A percentile compares a stretch with the other conserved stretches of the same genome.
Conservation (phyloP, 1,140 invertebrate genomes). For the Panagrolaimus sp. region DNA sequence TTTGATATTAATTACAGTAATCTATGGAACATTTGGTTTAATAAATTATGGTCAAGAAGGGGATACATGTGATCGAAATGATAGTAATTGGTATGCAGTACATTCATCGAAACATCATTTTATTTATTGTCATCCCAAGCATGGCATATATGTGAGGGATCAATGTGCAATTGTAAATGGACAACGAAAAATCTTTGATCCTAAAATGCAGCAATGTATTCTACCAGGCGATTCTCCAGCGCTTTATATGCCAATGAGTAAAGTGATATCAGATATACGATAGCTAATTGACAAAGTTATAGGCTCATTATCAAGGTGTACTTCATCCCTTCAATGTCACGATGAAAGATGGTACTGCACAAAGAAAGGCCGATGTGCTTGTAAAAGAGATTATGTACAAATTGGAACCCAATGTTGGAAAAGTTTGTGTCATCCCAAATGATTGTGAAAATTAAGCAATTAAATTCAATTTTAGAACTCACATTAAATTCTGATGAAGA, state of each 20-base stretch:
- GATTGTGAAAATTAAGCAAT: background rate
- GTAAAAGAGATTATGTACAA: slow-evolving; percentile 22
- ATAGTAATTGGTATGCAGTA: slow-evolving; percentile 24
- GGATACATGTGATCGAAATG: slow-evolving; percentile 19
- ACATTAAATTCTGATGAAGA: slow-evolving; percentile 18
- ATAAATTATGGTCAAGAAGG: slow-evolving; percentile 22
- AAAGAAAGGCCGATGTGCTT: slow-evolving; percentile 17
- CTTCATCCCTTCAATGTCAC: slow-evolving; percentile 11
- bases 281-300: background rate
- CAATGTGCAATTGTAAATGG: slow-evolving; percentile 26
- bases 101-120: slow-evolving; percentile 20
- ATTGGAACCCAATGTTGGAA: slow-evolving; percentile 28
- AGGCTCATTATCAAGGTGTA: slow-evolving; percentile 18
- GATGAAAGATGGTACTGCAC: slow-evolving; percentile 24
- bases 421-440: background rate
- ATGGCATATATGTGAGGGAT: slow-evolving; percentile 21
- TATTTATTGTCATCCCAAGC: slow-evolving; percentile 23
- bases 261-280: background rate
- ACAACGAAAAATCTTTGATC: slow-evolving; percentile 18
- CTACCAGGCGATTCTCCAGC: background rate
- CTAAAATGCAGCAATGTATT: slow-evolving; percentile 21
- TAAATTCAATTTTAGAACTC: slow-evolving; percentile 1
- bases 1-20: too few species aligned
- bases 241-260: slow-evolving; percentile 15
- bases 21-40: background rate